Base-by-base conservation (phyloP, 2,888 invertebrate species). In the Trissoscelio sp. region DNA sequence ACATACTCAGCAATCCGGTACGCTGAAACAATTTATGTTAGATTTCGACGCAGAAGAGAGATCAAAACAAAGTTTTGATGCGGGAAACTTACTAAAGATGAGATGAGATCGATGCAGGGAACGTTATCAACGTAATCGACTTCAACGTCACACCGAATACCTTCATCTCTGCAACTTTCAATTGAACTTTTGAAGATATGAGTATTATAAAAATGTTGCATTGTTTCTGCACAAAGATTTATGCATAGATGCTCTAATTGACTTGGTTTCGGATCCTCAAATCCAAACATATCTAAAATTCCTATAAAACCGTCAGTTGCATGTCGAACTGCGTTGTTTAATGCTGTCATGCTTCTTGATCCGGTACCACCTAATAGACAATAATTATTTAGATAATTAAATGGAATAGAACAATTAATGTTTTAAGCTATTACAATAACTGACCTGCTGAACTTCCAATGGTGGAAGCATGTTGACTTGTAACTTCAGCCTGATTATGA, bases 161-260 rank as follows among this genome's bases (percentile, higher is more conserved):
- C 97, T 92, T 98, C 98, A 91, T 98, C 98, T 81, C 97, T 94
- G 88, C 98, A 97, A 66, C 98, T 97, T 92, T 98, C 98, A 83
- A 97, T 96, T 85, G 97, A 96, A 18, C 97, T 96, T 92, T 98
- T 98, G 92, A 98, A 98, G 86, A 98, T 97, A 92, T 98, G 98
- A 66, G 98, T 98, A 92, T 98, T 98, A 93, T 98, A 98, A 92
- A 98, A 98, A 92, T 98, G 98, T 91, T 98, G 98, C 97, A 98
- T 97, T 31, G 98, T 98, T 92, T 98, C 98, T 0, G 98, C 97
- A 92, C 98, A 98, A 81, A 98, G 93, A 92, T 98, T 98, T 87
- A 97, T 97, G 92, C 98, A 98, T 78, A 98, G 93, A 91, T 98
- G 98, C 91, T 98, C 98, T 86, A 98, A 93, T 85, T 97, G 96